Percentiles rank a stretch among this genome's conserved stretches.
Evolutionary conservation across 1,140 invertebrate species (phyloP).

Genomic region (Bombus breviceps): DNA sequence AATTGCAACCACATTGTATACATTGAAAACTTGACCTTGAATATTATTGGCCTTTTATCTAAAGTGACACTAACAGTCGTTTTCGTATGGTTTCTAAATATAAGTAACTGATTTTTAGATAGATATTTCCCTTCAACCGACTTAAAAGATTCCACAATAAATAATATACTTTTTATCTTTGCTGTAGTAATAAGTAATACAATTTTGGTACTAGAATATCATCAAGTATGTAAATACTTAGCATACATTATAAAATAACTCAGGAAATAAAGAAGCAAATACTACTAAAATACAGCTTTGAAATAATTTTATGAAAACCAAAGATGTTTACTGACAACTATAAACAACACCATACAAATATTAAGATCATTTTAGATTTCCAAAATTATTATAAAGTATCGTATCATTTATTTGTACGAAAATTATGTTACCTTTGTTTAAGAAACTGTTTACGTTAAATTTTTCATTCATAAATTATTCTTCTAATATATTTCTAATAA

Average conservation of each 20-base stretch:
- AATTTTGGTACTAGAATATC: neutral
- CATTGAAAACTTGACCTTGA: slow-evolving; percentile 15
- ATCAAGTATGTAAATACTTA: neutral
- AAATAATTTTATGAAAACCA: neutral
- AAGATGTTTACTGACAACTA: neutral
- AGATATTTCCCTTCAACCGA: no score
- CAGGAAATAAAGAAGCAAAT: neutral
- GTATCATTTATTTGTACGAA: neutral
- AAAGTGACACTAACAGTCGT: neutral
- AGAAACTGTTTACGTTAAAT: neutral
- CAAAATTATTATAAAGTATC: neutral
- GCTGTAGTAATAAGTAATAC: neutral
- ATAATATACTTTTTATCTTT: neutral
- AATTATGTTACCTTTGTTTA: neutral
- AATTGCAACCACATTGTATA: neutral
- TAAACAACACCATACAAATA: neutral
- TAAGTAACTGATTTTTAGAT: neutral
- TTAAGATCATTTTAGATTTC: neutral
- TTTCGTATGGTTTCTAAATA: neutral
- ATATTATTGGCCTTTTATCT: neutral
- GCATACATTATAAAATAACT: neutral
- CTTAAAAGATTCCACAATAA: neutral
- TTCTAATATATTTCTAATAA: neutral
- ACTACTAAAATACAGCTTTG: neutral
- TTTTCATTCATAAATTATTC: no score